These are phyloP conservation scores for Ganaspis sp. DNA, from an alignment of 1,140 invertebrate species.

Conservation along the genomic window DNA sequence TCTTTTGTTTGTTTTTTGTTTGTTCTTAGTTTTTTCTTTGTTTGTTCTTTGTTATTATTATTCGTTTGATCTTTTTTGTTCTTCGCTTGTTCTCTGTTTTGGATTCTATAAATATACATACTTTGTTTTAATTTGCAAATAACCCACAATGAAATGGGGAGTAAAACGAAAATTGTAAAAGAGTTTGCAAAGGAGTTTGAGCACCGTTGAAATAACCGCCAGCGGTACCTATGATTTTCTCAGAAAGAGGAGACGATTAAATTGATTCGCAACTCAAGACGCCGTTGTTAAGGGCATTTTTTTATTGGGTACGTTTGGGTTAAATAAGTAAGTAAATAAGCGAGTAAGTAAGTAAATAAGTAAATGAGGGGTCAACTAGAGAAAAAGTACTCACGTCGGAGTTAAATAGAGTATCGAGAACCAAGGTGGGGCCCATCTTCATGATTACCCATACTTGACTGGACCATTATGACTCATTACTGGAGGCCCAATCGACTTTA, in stretches of 20 bases:
- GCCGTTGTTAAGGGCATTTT: slow-evolving; percentile 30
- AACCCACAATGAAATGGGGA: no score
- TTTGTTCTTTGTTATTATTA: no score
- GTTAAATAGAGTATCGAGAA: slow-evolving; percentile 54
- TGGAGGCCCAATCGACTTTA: slow-evolving; percentile 70
- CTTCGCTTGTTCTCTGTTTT: no score
- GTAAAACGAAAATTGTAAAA: not conserved
- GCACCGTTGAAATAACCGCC: slow-evolving; percentile 64
- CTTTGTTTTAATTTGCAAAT: no score
- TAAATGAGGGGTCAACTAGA: slow-evolving; percentile 59
- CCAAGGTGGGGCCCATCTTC: slow-evolving; percentile 60
- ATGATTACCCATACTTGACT: slow-evolving; percentile 72
- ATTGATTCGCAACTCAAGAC: slow-evolving; percentile 65
- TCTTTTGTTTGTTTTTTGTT: no score
- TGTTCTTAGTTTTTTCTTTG: no score
- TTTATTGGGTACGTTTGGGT: not conserved
- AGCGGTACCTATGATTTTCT: slow-evolving; percentile 70
- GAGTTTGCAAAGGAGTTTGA: slow-evolving; percentile 45
- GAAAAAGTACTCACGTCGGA: slow-evolving; percentile 47
- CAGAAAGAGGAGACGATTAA: slow-evolving; percentile 67
- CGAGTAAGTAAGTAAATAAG: slow-evolving; percentile 64
- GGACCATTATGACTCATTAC: slow-evolving; percentile 75
- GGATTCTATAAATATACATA: no score
- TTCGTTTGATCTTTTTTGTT: no score
- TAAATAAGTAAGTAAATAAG: slow-evolving; percentile 58